A percentile compares a stretch with the other conserved stretches of the same genome.
phyloP scores from a whole-genome alignment of 2,113 vertebrate species.

The Tichodroma muraria region DNA sequence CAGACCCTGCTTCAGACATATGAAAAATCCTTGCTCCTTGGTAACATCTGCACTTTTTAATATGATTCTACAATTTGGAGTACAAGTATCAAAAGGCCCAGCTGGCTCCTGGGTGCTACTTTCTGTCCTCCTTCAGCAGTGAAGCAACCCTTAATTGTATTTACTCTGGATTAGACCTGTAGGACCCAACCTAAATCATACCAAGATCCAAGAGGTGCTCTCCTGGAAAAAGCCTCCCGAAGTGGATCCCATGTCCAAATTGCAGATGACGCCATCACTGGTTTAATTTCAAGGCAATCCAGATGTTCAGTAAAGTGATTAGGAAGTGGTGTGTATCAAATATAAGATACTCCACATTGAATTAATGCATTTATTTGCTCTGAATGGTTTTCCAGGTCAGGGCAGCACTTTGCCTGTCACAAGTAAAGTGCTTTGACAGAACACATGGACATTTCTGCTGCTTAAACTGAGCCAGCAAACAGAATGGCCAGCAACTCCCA shows the following conservation, averaged over 20 bases:
- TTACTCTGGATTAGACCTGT: background rate
- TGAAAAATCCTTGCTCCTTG: background rate
- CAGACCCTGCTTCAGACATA: background rate
- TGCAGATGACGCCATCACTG: conserved; percentile 17
- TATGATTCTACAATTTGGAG: background rate
- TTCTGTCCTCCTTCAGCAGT: background rate
- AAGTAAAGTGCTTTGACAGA: conserved; percentile 51
- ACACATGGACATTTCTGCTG: conserved; percentile 22
- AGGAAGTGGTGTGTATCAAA: conserved; percentile 56
- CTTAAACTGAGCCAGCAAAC: background rate
- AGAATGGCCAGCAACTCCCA: background rate
- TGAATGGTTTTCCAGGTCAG: conserved; percentile 35
- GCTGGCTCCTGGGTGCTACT: background rate
- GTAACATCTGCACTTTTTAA: background rate
- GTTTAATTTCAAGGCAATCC: conserved; percentile 42
- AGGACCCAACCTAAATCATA: conserved; percentile 3
- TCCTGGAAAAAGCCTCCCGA: background rate
- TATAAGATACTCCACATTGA: conserved; percentile 53
- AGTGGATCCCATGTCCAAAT: conserved; percentile 1
- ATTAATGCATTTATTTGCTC: conserved; percentile 54
- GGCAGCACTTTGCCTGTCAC: conserved; percentile 52
- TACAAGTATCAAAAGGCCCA: background rate
- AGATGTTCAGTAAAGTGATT: conserved; percentile 45
- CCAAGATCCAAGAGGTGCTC: conserved; percentile 4
- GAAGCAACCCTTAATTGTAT: background rate